Percentiles rank a stretch among this genome's conserved stretches.
phyloP scores from a whole-genome alignment of 2,797 vertebrate species.

The Molossus alvarezi region DNA sequence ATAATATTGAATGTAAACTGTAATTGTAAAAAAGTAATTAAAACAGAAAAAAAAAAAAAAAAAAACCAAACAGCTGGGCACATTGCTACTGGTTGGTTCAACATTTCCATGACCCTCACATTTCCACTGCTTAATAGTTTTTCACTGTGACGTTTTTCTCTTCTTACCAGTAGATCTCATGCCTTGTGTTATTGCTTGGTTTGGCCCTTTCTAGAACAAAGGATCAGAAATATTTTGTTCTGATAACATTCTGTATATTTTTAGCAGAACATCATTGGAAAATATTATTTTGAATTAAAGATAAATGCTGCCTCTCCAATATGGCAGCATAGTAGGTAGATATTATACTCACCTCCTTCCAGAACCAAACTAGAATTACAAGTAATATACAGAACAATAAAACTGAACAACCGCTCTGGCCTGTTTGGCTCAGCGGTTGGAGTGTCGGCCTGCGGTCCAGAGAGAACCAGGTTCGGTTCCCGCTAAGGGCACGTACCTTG shows the following conservation, averaged over 20 bases:
- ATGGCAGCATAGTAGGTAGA: not conserved
- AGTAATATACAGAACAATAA: not conserved
- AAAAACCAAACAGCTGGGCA: not conserved
- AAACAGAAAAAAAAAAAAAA: too few relatives aligned
- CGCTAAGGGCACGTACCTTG: too few relatives aligned
- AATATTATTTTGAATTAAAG: not conserved
- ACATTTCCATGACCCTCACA: not conserved
- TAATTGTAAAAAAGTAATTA: not conserved
- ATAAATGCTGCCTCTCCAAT: not conserved
- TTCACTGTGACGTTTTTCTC: not conserved
- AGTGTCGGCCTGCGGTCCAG: too few relatives aligned
- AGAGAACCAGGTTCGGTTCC: too few relatives aligned
- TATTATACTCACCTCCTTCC: not conserved
- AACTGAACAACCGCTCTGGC: not conserved
- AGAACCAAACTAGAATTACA: not conserved
- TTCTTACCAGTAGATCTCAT: not conserved
- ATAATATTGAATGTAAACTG: not conserved
- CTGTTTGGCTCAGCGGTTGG: too few relatives aligned
- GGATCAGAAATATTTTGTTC: not conserved
- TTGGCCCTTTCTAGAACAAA: not conserved
- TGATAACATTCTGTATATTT: not conserved
- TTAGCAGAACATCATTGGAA: not conserved
- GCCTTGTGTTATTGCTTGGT: not conserved
- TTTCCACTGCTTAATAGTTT: not conserved
- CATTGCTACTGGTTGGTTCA: not conserved